Evolutionary conservation across 2,888 invertebrate species (phyloP).

Genomic region (Sclerodermus sp.): DNA sequence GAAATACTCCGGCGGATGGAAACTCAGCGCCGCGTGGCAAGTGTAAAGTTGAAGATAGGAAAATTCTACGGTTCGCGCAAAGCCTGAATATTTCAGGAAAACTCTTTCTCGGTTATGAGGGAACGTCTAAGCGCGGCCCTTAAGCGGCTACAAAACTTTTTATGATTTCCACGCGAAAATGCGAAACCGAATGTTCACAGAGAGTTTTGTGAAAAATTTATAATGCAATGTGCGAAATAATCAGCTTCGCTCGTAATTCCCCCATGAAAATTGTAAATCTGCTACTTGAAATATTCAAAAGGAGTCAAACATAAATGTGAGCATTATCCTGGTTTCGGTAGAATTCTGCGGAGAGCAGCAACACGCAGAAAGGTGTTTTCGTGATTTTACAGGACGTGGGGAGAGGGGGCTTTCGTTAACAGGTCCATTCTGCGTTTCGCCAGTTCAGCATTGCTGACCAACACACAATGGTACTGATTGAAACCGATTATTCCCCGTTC

Average conservation of each 20-base stretch:
- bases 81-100: not conserved
- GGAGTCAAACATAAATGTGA: too few relatives aligned
- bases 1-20: slow-evolving; percentile 34
- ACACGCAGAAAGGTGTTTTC: too few relatives aligned
- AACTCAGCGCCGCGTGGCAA: slow-evolving; percentile 28
- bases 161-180: slow-evolving; percentile 9
- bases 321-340: too few relatives aligned
- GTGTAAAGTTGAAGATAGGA: slow-evolving; percentile 43
- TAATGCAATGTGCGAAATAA: too few relatives aligned
- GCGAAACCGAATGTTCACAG: too few relatives aligned
- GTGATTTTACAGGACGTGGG: slow-evolving; percentile 4
- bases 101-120: too few relatives aligned
- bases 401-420: not conserved
- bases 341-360: too few relatives aligned
- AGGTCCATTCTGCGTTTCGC: not conserved
- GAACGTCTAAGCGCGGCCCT: too few relatives aligned
- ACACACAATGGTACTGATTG: slow-evolving; percentile 56
- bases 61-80: slow-evolving; percentile 16
- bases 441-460: slow-evolving; percentile 29
- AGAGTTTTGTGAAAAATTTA: too few relatives aligned
- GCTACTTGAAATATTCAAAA: too few relatives aligned
- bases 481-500: slow-evolving; percentile 43
- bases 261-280: too few relatives aligned
- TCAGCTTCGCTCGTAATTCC: too few relatives aligned
- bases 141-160: slow-evolving; percentile 5